phyloP scores from a whole-genome alignment of 2,797 vertebrate species.

The Acropternis orthonyx region DNA sequence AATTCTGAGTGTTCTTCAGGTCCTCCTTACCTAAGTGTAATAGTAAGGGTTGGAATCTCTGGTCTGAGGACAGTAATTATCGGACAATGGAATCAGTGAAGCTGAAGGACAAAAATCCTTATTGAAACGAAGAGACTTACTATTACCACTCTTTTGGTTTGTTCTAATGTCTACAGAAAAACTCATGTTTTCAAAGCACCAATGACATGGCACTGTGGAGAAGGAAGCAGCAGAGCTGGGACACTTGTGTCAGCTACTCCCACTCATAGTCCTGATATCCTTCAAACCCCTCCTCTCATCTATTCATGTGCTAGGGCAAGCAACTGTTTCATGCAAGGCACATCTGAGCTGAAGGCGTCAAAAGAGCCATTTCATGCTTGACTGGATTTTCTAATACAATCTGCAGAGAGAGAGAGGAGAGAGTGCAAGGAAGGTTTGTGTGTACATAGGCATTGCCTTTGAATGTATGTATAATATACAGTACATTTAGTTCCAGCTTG shows the following conservation, averaged over 20 bases:
- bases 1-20: background rate
- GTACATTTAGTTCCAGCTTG: conserved; percentile 52
- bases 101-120: background rate
- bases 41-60: background rate
- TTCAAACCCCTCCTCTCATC: background rate
- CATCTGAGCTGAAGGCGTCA: conserved; percentile 54
- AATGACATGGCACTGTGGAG: background rate
- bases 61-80: background rate
- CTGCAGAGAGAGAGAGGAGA: background rate
- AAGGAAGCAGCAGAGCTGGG: background rate
- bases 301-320: background rate
- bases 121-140: background rate
- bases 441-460: conserved; percentile 14
- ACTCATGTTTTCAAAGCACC: background rate
- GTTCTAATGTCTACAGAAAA: background rate
- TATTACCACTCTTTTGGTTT: background rate
- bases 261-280: accelerated
- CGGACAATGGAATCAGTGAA: background rate
- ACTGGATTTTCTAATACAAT: conserved; percentile 55
- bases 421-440: background rate
- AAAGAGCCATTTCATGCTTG: conserved; percentile 66
- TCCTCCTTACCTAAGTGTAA: background rate
- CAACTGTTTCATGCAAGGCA: conserved; percentile 55
- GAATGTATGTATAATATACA: conserved; percentile 50
- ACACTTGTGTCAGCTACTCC: background rate